phyloP scores from a whole-genome alignment of 2,113 vertebrate genomes.

The mouse (Mus musculus) region GRCm39 chr3:122645001-122645500 shows the following conservation, averaged over 20 bases:
- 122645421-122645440: background rate
- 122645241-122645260: background rate
- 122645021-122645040: background rate
- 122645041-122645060: background rate
- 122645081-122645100: background rate
- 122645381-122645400: background rate
- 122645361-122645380: constrained; percentile 96
- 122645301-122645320: constrained; percentile 96
- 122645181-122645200: background rate
- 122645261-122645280: background rate
- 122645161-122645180: background rate
- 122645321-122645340: constrained; percentile 99
- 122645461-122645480: no score
- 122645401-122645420: background rate
- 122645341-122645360: constrained; percentile 97
- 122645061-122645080: background rate
- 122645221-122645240: background rate
- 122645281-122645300: constrained; percentile 88
- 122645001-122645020: background rate
- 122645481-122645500: no score
- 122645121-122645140: background rate
- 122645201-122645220: background rate
- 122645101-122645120: background rate
- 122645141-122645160: background rate
- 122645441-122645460: background rate